Evolutionary conservation across 2,888 invertebrate genomes (phyloP), one percentile per base, ranked within the genome.

Genomic region (Epirrita christyi): DNA sequence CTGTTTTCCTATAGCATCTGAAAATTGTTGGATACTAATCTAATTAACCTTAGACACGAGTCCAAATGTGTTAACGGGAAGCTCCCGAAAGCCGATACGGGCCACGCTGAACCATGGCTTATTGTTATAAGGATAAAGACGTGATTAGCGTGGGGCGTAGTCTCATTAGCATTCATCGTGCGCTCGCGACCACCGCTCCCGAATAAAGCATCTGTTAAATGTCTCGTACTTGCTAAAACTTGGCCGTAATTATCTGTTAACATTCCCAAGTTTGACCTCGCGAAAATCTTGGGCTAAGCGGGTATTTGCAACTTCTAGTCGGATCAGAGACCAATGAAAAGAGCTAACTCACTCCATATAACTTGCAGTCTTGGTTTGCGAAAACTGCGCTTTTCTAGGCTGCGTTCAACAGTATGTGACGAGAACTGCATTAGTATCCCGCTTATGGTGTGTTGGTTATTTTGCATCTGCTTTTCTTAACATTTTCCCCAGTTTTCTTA

Each of bases 151-250:
- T 72, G 71, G 65, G 61, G 61, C 60, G 47, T 66, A 53, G 57
- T 71, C 90, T 92, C 88, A 92, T 92, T 92, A 91, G 84, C 84
- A 92, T 92, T 92, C 91, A 88, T 84, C 82, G 85, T 83, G 84
- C 88, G 90, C 85, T 82, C 89, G 88, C 88, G 87, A 83, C 87
- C 83, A 83, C 85, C 86, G 85, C 83, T 82, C 85, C 85, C 86
- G 85, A 88, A 88, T 86, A 87, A 91, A 92, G 88, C 92, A 90
- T 89, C 91, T 90, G 92, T 89, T 92, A 92, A 92, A 92, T 91
- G 90, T 92, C 91, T 89, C 89, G 88, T 87, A 87, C 87, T 86
- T 82, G 87, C 86, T 86, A 82, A 89, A 90, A 90, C 90, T 91
- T 90, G 81, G 81, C 80, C 83, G 85, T 91, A 91, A 92, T 92